Percentiles rank a stretch among this genome's conserved stretches.
phyloP scores from a whole-genome alignment of 1,140 invertebrate species.

The Drosophila nasuta region DNA sequence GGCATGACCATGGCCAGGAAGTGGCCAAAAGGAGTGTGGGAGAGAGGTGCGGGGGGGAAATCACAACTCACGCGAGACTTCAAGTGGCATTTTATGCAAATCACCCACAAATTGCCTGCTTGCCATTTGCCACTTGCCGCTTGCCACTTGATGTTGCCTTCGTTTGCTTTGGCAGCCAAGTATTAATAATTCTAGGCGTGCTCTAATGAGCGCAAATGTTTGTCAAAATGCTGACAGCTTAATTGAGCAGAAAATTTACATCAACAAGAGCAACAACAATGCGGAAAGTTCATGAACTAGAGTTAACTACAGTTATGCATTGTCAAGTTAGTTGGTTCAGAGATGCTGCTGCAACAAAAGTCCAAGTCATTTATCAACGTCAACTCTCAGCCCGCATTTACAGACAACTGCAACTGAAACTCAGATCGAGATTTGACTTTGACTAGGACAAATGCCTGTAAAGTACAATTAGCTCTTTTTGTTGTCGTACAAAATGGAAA shows the following conservation, averaged over 20 bases:
- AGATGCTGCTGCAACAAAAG: constrained; percentile 13
- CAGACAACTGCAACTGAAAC: constrained; percentile 2
- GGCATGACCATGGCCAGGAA: constrained; percentile 6
- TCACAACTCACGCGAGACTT: constrained; percentile 31
- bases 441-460: constrained; percentile 5
- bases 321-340: constrained; percentile 39
- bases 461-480: constrained; percentile 40
- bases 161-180: constrained; percentile 41
- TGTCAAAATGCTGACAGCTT: constrained; percentile 74
- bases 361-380: constrained; percentile 67
- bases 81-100: constrained; percentile 69
- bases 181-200: constrained; percentile 70
- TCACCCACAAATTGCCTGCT: constrained; percentile 63
- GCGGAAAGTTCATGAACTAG: background rate
- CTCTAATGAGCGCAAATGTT: constrained; percentile 77
- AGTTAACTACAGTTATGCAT: constrained; percentile 39
- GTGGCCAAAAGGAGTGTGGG: constrained; percentile 26
- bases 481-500: constrained; percentile 19
- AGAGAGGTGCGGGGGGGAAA: constrained; percentile 9
- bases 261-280: background rate
- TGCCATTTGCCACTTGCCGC: constrained; percentile 20
- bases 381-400: constrained; percentile 49
- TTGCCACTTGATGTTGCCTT: constrained; percentile 24
- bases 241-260: constrained; percentile 75
- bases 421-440: constrained; percentile 13